phyloP scores from a whole-genome alignment of 2,797 vertebrate genomes.

The Cottoperca gobio region DNA sequence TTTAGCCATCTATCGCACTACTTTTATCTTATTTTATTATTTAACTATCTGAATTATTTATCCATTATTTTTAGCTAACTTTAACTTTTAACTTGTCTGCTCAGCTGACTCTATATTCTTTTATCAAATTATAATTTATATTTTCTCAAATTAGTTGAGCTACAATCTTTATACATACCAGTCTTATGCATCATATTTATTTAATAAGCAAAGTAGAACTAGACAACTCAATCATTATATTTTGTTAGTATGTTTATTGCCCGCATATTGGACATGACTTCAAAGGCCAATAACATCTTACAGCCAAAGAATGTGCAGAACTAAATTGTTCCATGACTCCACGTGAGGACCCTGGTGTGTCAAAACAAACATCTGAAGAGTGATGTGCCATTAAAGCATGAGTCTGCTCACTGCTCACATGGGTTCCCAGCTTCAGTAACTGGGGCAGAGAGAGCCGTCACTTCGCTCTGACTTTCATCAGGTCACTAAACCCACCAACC shows the following conservation, averaged over 20 bases:
- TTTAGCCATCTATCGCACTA: no score
- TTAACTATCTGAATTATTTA: background rate
- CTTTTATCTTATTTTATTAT: no score
- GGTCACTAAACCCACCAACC: conserved; percentile 40
- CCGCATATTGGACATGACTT: background rate
- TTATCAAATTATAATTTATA: background rate
- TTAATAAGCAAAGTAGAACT: background rate
- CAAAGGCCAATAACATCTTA: conserved; percentile 1
- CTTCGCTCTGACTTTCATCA: conserved; percentile 49
- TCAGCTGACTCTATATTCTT: background rate
- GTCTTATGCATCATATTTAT: background rate
- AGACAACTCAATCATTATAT: background rate
- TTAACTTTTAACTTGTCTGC: background rate
- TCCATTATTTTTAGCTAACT: background rate
- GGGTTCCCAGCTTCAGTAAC: conserved; percentile 42
- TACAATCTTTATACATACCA: background rate
- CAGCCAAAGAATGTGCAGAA: conserved; percentile 20
- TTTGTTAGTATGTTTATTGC: conserved; percentile 7
- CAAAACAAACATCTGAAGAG: conserved; percentile 48
- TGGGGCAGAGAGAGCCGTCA: conserved; percentile 45
- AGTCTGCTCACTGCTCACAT: conserved; percentile 23
- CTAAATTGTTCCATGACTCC: conserved; percentile 54
- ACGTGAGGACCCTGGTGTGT: conserved; percentile 32
- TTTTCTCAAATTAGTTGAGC: background rate
- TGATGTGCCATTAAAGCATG: conserved; percentile 29